phyloP scores from a whole-genome alignment of 53 echinoderm and acorn worm species.

The Patiria pectinifera region DNA sequence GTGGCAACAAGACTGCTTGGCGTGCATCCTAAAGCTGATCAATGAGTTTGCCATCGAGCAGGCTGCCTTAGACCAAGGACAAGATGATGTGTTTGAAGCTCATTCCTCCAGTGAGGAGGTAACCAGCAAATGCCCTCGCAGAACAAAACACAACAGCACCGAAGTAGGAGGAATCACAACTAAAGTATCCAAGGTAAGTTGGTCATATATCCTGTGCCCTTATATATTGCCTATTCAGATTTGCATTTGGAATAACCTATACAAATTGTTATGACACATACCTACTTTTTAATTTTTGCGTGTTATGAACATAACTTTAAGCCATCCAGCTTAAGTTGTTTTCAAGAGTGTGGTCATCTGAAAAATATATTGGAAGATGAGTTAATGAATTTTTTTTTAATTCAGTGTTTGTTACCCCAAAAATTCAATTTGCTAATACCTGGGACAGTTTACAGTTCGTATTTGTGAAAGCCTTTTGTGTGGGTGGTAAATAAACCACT shows the following conservation, averaged over 20 bases:
- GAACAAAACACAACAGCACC: constrained; percentile 46
- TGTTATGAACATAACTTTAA: too few species aligned
- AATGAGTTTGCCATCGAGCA: constrained; percentile 86
- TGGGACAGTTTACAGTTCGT: too few species aligned
- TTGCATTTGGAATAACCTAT: background rate
- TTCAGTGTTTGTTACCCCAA: too few species aligned
- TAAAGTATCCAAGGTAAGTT: constrained; percentile 61
- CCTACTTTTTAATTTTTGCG: too few species aligned
- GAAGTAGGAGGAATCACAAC: constrained; percentile 54
- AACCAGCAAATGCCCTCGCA: constrained; percentile 62
- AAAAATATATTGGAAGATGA: too few species aligned
- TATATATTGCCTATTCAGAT: background rate
- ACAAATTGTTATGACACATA: too few species aligned
- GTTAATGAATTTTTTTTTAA: too few species aligned
- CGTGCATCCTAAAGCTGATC: constrained; percentile 81
- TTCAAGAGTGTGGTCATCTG: too few species aligned
- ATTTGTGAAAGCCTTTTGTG: too few species aligned
- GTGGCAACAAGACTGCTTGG: constrained; percentile 92
- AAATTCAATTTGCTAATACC: too few species aligned
- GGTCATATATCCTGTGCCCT: background rate
- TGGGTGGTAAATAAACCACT: too few species aligned
- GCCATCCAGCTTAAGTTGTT: too few species aligned
- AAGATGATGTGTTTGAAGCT: constrained; percentile 87
- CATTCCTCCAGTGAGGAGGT: constrained; percentile 69
- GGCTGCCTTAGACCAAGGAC: constrained; percentile 61